Evolutionary conservation across 2,888 invertebrate species (phyloP).

Genomic region (Drosophila prostipennis): DNA sequence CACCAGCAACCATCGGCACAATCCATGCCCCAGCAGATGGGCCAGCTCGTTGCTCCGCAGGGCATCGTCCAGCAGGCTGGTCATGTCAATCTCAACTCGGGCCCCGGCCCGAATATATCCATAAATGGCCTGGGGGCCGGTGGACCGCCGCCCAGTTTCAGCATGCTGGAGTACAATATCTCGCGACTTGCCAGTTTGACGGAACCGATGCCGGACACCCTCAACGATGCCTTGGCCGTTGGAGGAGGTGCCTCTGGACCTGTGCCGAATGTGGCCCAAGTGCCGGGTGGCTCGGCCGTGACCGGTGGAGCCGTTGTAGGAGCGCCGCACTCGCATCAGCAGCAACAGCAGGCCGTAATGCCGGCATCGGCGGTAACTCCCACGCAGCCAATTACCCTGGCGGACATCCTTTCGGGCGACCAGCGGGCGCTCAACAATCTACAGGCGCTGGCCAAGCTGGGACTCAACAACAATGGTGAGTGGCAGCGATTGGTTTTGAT

Average conservation of each 20-base stretch:
- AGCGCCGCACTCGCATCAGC: conserved; percentile 36
- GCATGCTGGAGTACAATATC: conserved; percentile 94
- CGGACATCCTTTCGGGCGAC: conserved; percentile 90
- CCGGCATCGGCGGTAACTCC: conserved; percentile 85
- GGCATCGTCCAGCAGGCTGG: conserved; percentile 58
- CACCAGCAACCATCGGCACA: conserved; percentile 35
- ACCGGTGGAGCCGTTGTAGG: conserved; percentile 37
- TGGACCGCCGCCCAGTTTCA: conserved; percentile 85
- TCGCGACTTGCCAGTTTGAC: conserved; percentile 93
- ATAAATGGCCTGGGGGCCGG: conserved; percentile 73
- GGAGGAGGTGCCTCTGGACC: conserved; percentile 32
- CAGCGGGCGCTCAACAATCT: conserved; percentile 94
- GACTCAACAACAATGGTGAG: conserved; percentile 88
- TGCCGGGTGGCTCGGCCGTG: conserved; percentile 26
- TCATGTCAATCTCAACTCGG: conserved; percentile 61
- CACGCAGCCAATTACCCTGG: conserved; percentile 89
- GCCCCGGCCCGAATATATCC: conserved; percentile 34
- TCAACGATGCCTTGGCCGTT: conserved; percentile 80
- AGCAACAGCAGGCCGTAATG: conserved; percentile 74
- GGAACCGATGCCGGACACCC: conserved; percentile 86
- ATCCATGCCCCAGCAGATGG: conserved; percentile 46
- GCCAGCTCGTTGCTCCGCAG: conserved; percentile 61
- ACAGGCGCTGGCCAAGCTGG: conserved; percentile 94
- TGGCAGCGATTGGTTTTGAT: conserved; percentile 18
- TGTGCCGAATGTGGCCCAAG: conserved; percentile 26